Base-by-base conservation (phyloP, 1,140 invertebrate genomes). In the Notospermus geniculatus region DNA sequence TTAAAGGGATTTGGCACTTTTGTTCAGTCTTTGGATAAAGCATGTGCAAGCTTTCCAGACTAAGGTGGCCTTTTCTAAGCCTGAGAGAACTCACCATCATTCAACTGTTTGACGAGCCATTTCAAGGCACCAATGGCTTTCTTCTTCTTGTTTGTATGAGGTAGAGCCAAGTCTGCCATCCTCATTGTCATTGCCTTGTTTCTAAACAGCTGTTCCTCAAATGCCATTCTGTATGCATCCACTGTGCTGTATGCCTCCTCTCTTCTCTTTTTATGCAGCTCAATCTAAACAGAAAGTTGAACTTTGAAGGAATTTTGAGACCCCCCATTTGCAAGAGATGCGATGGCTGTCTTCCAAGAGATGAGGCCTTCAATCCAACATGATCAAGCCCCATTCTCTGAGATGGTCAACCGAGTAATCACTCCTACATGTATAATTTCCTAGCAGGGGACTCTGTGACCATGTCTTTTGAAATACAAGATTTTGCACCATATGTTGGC, bases 201-300 rank as follows among this genome's bases (percentile, higher is more conserved):
- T 46, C 36, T 19, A 4, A 45, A 54, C 56, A 79, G 58, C 62
- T 79, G 77, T 62, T 79, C 76, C 45, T 79, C 77, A 65, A 79
- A 79, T 0, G 77, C 77, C 45, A 64, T 56, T 19, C 75, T 53
- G 56, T 79, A 79, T 1, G 74, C 75, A 60, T 79, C 76, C 15
- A 73, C 70, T 13, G 74, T 76, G 23, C 70, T 59, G 45, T 68
- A 71, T 1, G 71, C 69, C 43, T 79, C 75, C 11, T 78, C 71
- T 9, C 69, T 54, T 39, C 71, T 56, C 27, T 66, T 66, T 22
- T 71, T 70, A 55, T 68, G 64, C 45, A 61, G 59, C 7, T 67
- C 69, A 25, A 72, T 52, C 75, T 77, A 63, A 2, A 15, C 39
- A 29, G 54, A 29, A 29, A 30, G 17, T 29, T 2, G 2, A n/a